Base-by-base conservation (phyloP, 2,888 invertebrate genomes). In the Nymphalis polychloros region DNA sequence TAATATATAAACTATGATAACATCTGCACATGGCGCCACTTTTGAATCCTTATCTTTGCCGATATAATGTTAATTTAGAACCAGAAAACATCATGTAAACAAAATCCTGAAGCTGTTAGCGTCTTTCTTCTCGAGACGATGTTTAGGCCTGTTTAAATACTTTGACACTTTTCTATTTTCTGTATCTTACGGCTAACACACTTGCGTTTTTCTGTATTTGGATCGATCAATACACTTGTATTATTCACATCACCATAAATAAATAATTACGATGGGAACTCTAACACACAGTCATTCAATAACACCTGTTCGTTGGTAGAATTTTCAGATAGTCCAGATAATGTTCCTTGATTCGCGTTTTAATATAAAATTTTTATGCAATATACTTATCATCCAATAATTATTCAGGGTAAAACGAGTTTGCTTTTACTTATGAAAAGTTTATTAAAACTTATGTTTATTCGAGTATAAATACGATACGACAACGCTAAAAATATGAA, bases 291-390 rank as follows among this genome's bases (percentile, higher is more conserved):
- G 94, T 94, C 94, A 93, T 94, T 95, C 94, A 93, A 94, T 94
- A 95, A 95, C 96, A 96, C 96, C 96, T 96, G 96, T 95, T 95
- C 94, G 90, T 92, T 92, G 79, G 77, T 89, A 89, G 90, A 93
- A 94, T 94, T 95, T 95, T 95, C 95, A 94, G 94, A 94, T 50
- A 92, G 93, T 92, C 84, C 80, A 83, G 87, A 93, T 93, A 93
- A 93, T 93, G 74, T 79, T 76, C 67, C 71, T 73, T 74, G 67
- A 67, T 72, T 72, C 72, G 61, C 67, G 78, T 74, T 77, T 80
- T 76, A 72, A 69, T 78, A 75, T 76, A 79, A 52, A 31, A 57
- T 49, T 52, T 20, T 49, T 63, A 19, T 46, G 20, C 57, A 31
- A 23, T 62, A 20, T 35, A 35, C 23, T 47, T 27, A 35, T 57